These are phyloP conservation scores for Theonella swinhoei DNA, from an alignment of 37 sponge, comb jelly and placozoan genomes.

Conservation along the genomic window DNA sequence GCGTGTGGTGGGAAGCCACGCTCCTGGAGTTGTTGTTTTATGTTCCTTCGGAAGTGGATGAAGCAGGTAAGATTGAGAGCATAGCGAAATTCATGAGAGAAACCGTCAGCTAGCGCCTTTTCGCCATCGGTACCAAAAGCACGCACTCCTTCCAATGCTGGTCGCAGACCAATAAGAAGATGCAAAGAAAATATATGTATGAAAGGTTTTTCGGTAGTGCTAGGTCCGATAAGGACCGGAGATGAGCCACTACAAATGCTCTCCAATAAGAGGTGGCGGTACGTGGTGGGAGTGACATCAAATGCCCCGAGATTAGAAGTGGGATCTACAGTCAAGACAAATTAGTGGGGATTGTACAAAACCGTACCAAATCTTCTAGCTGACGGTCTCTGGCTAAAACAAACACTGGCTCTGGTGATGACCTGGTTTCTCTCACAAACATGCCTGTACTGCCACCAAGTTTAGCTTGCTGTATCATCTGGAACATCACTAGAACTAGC, in stretches of 20 bases:
- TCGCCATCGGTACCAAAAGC: no score
- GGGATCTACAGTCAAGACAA: constrained; percentile 59
- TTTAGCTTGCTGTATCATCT: constrained; percentile 3
- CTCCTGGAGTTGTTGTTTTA: constrained; percentile 13
- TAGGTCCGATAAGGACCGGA: no score
- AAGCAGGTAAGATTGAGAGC: constrained; percentile 42
- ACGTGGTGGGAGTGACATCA: constrained; percentile 57
- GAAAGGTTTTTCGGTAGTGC: no score
- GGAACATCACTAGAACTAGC: background rate
- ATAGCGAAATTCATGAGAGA: constrained; percentile 54
- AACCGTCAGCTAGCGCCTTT: constrained; percentile 42
- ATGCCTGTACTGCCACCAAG: background rate
- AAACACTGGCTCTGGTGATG: constrained; percentile 63
- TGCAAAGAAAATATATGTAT: constrained; percentile 65
- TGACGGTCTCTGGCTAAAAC: constrained; percentile 46
- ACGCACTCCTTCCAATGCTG: constrained; percentile 41
- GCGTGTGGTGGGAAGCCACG: constrained; percentile 11
- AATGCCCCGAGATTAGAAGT: constrained; percentile 60
- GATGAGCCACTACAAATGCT: constrained; percentile 25
- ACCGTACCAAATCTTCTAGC: constrained; percentile 43
- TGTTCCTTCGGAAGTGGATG: no score
- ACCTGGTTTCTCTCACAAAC: constrained; percentile 46
- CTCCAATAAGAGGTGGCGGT: constrained; percentile 42
- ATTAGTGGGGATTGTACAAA: constrained; percentile 46
- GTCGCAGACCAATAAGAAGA: constrained; percentile 63